phyloP scores from a whole-genome alignment of 2,797 vertebrate species.

The Sebastes cheni region DNA sequence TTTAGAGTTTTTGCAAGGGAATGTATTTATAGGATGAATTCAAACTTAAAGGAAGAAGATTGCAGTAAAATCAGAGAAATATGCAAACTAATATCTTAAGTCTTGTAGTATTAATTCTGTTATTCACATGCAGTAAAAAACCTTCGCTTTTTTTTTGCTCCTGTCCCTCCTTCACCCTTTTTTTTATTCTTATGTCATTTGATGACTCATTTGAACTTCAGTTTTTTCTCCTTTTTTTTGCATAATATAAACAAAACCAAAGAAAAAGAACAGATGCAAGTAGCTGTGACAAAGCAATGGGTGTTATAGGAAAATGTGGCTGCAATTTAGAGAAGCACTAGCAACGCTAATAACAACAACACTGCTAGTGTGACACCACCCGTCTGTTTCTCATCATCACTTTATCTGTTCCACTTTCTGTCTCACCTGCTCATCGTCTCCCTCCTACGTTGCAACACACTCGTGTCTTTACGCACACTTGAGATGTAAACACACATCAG shows the following conservation, averaged over 20 bases:
- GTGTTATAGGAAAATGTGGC: conserved; percentile 39
- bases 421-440: neutral
- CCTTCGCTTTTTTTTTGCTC: neutral
- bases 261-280: neutral
- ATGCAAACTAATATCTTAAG: too few relatives aligned
- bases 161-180: neutral
- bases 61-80: too few relatives aligned
- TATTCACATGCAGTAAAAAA: neutral
- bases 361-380: neutral
- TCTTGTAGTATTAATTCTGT: neutral
- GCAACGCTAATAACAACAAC: conserved; percentile 18
- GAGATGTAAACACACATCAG: neutral
- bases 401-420: neutral
- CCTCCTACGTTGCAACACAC: neutral
- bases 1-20: too few relatives aligned
- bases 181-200: neutral
- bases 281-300: neutral
- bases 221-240: neutral
- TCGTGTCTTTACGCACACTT: neutral
- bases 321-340: conserved; percentile 27
- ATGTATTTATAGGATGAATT: too few relatives aligned
- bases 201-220: conserved; percentile 16
- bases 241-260: neutral
- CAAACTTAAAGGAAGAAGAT: too few relatives aligned
- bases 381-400: conserved; percentile 25